Evolutionary conservation across 2,797 vertebrate species (phyloP), one percentile per base, ranked within the genome.

Genomic region (Alcedo atthis): DNA sequence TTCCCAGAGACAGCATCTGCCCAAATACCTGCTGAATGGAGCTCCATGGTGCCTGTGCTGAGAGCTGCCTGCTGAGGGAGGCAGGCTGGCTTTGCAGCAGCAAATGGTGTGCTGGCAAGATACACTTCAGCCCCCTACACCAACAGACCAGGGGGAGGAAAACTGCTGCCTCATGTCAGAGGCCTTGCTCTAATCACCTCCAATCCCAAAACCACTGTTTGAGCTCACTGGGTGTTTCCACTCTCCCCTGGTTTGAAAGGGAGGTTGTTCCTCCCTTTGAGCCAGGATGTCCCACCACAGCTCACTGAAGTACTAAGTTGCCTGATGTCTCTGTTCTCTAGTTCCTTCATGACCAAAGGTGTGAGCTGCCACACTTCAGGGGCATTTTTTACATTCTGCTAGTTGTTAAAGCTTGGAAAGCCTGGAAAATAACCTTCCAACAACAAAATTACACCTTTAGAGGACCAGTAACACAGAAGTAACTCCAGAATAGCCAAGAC

Each of bases 1-100:
- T 91, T 92, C 64, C 48, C 77, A 91, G 67, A 28, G 87, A 91
- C 18, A 76, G 5, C 51, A 81, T 40, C 75, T 91, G 73, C 90
- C 74, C 70, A 89, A 91, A 75, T 70, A 84, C 35, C 76, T 87
- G 68, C 75, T 69, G 43, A 91, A 68, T 42, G 33, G 24, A 83
- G 63, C 35, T 91, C 46, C 58, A 68, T 35, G 66, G 64, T 93
- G 89, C 81, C 79, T 61, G 40, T 42, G 87, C 79, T 81, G 85
- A 20, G 81, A 48, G 86, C 46, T 90, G 89, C 66, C 79, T 81
- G 70, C 57, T 63, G 58, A 75, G 74, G 57, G 82, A 94, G 66
- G 57, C 53, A 87, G 81, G 58, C 55, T 83, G 74, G 69, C 49
- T 93, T 63, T 84, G 53, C 90, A 71, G 73, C 57, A 94, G 63